Evolutionary conservation across 2,888 invertebrate species (phyloP).

Genomic region (Trichopoda pennipes): DNA sequence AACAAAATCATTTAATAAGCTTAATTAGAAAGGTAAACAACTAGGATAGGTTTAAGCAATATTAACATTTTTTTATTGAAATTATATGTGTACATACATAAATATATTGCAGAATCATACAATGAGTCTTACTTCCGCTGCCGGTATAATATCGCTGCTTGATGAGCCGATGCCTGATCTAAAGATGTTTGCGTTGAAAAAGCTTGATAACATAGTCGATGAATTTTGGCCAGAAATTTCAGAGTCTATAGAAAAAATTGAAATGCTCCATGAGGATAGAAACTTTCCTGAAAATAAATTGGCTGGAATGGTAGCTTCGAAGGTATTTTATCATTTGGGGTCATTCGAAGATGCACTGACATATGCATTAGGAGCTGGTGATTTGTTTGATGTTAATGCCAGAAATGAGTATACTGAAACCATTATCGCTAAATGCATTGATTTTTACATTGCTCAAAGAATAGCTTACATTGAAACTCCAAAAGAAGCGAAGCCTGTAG

Average conservation of each 20-base stretch:
- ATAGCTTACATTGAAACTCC: constrained; percentile 88
- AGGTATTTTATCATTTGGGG: constrained; percentile 98
- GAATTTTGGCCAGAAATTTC: constrained; percentile 99
- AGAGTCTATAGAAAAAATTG: constrained; percentile 98
- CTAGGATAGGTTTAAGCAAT: not conserved
- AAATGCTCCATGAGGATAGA: constrained; percentile 97
- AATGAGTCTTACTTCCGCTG: constrained; percentile 84
- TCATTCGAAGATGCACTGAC: constrained; percentile 98
- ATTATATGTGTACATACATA: not conserved
- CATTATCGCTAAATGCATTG: constrained; percentile 98
- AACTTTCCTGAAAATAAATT: constrained; percentile 92
- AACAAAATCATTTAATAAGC: not conserved
- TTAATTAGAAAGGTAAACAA: not conserved
- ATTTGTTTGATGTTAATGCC: constrained; percentile 96
- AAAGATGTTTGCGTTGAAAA: constrained; percentile 95
- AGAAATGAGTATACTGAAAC: constrained; percentile 98
- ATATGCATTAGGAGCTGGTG: constrained; percentile 97
- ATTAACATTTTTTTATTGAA: not conserved
- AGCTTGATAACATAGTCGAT: constrained; percentile 95
- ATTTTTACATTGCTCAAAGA: constrained; percentile 95
- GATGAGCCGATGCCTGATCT: constrained; percentile 97
- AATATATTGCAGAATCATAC: constrained; percentile 4
- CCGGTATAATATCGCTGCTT: constrained; percentile 96
- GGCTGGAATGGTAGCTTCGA: constrained; percentile 98
- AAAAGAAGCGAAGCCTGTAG: constrained; percentile 86